These are phyloP conservation scores for Ophonus ardosiacus DNA, from an alignment of 2,888 invertebrate species.

Conservation along the genomic window DNA sequence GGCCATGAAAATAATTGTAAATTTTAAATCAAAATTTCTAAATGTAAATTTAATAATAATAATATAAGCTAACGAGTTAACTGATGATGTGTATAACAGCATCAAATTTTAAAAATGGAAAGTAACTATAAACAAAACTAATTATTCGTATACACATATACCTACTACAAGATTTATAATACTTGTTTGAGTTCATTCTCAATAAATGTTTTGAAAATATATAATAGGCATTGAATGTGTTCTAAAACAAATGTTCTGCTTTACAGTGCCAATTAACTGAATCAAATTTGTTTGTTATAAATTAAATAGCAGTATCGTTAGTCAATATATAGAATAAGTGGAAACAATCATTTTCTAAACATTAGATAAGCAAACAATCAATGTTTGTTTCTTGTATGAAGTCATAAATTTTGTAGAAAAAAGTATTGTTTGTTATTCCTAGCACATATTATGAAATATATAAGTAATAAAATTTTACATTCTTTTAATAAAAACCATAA, in stretches of 20 bases:
- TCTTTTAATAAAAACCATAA: background rate
- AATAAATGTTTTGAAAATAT: too few relatives aligned
- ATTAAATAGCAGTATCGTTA: conserved; percentile 22
- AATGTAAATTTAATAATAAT: too few relatives aligned
- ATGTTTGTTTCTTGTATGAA: background rate
- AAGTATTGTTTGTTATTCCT: background rate
- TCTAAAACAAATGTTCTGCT: conserved; percentile 9
- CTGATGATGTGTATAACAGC: too few relatives aligned
- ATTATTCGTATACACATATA: too few relatives aligned
- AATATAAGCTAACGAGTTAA: too few relatives aligned
- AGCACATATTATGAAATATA: background rate
- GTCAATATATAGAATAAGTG: conserved; percentile 7
- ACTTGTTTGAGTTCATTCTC: too few relatives aligned
- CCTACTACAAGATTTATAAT: too few relatives aligned
- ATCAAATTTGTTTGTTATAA: conserved; percentile 11
- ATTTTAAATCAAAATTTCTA: too few relatives aligned
- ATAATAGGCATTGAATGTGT: background rate
- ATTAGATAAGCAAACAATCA: conserved; percentile 11
- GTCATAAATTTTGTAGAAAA: conserved; percentile 18
- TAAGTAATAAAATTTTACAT: background rate
- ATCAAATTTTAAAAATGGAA: too few relatives aligned
- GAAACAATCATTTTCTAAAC: conserved; percentile 34
- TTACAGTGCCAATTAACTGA: background rate
- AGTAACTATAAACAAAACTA: too few relatives aligned
- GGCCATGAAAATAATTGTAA: too few relatives aligned